A percentile compares a stretch with the other conserved stretches of the same genome.
Conservation (phyloP, 2,113 vertebrate genomes). For the Barbus barbus region DNA sequence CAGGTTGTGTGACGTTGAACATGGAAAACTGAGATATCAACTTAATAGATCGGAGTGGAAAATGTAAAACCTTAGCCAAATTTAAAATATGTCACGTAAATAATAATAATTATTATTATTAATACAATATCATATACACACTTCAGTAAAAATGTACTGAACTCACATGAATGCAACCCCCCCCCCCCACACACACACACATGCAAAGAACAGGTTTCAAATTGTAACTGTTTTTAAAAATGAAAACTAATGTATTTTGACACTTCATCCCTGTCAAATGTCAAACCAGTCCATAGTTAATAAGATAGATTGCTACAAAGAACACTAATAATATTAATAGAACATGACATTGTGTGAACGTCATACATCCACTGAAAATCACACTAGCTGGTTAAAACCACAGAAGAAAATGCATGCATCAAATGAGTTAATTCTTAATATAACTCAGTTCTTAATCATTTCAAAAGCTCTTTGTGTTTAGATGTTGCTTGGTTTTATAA, state of each 20-base stretch:
- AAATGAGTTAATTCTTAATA: background rate
- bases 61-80: slow-evolving; percentile 36
- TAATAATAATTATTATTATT: too few relatives aligned
- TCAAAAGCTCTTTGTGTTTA: background rate
- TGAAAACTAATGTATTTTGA: too few relatives aligned
- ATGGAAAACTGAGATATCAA: background rate
- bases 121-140: too few relatives aligned
- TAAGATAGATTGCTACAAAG: background rate
- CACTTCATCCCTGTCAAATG: too few relatives aligned
- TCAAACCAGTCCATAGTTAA: too few relatives aligned
- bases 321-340: background rate
- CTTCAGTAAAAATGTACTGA: too few relatives aligned
- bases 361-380: background rate
- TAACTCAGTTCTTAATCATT: background rate
- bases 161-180: background rate
- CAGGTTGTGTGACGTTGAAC: background rate
- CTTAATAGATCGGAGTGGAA: slow-evolving; percentile 36
- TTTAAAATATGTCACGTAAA: too few relatives aligned
- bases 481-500: too few relatives aligned
- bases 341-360: background rate
- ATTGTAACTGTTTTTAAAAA: background rate
- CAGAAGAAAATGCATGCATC: background rate
- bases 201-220: background rate
- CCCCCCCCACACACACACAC: background rate
- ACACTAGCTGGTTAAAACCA: background rate